These are phyloP conservation scores for Phacellophora camtschatica DNA, from an alignment of 30 jellyfish, hydroid and myxozoan genomes.

Conservation along the genomic window DNA sequence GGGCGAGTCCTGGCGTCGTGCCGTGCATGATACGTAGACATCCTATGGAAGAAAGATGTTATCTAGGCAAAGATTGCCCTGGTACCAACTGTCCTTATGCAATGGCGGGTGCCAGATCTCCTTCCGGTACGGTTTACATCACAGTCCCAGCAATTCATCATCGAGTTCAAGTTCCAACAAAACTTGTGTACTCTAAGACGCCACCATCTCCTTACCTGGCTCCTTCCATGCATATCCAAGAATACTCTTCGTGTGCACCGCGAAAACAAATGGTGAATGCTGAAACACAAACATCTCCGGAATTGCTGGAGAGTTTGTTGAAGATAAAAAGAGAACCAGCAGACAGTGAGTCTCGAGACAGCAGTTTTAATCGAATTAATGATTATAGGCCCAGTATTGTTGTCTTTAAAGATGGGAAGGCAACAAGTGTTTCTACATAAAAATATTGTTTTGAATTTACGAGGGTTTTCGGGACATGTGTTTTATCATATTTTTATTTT, in stretches of 20 bases:
- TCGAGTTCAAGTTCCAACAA: slow-evolving; percentile 33
- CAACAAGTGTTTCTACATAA: slow-evolving; percentile 5
- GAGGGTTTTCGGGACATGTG: no score
- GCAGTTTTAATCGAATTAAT: slow-evolving; percentile 17
- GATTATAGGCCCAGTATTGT: neutral
- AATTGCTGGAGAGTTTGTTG: slow-evolving; percentile 40
- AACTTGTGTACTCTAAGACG: slow-evolving; percentile 17
- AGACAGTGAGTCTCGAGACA: slow-evolving; percentile 2
- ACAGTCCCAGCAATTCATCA: slow-evolving; percentile 69
- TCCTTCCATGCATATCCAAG: slow-evolving; percentile 35
- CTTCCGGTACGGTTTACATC: slow-evolving; percentile 66
- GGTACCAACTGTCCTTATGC: slow-evolving; percentile 53
- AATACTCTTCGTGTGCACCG: neutral
- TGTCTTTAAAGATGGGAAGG: slow-evolving; percentile 27
- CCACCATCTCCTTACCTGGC: slow-evolving; percentile 34
- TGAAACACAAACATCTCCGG: slow-evolving; percentile 72
- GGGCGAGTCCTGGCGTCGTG: slow-evolving; percentile 72
- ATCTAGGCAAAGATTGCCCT: slow-evolving; percentile 72
- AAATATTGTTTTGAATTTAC: neutral
- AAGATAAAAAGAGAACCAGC: slow-evolving; percentile 41
- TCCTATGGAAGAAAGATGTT: slow-evolving; percentile 50
- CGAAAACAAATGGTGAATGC: slow-evolving; percentile 68
- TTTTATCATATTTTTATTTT: no score
- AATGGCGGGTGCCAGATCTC: slow-evolving; percentile 15
- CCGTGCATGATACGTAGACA: slow-evolving; percentile 75